Conservation (phyloP, 2,797 vertebrate species). For the Apogon talboti region DNA sequence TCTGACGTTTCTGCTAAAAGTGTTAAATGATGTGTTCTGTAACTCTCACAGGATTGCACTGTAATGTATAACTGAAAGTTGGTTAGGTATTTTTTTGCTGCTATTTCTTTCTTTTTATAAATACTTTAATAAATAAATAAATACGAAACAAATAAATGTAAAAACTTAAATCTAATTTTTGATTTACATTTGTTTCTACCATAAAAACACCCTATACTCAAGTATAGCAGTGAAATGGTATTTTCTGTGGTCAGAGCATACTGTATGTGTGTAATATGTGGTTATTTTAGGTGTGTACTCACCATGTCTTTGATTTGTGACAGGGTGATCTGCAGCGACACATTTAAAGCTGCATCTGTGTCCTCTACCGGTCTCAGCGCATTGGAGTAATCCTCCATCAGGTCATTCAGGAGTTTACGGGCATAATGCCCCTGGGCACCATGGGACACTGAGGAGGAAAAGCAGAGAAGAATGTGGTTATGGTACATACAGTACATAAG, state of each 20-base stretch:
- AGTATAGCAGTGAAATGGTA: too few species aligned
- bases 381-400: slow-evolving; percentile 94
- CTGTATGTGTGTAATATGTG: not conserved
- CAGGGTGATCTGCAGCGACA: slow-evolving; percentile 95
- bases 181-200: too few species aligned
- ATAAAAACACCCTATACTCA: too few species aligned
- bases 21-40: too few species aligned
- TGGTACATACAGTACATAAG: not conserved
- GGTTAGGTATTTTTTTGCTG: too few species aligned
- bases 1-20: too few species aligned
- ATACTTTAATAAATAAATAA: too few species aligned
- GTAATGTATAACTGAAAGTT: too few species aligned
- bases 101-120: not conserved
- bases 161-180: too few species aligned
- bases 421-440: slow-evolving; percentile 93
- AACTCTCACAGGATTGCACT: too few species aligned
- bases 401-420: slow-evolving; percentile 90
- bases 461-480: not conserved
- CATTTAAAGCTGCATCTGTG: slow-evolving; percentile 93
- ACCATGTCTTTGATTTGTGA: slow-evolving; percentile 99
- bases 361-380: slow-evolving; percentile 95
- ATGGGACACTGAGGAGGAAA: slow-evolving; percentile 78
- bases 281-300: slow-evolving; percentile 65
- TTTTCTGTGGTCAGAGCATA: not conserved
- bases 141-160: too few species aligned